Evolutionary conservation across 2,888 invertebrate genomes (phyloP).

Genomic region (Yponomeuta cagnagella): DNA sequence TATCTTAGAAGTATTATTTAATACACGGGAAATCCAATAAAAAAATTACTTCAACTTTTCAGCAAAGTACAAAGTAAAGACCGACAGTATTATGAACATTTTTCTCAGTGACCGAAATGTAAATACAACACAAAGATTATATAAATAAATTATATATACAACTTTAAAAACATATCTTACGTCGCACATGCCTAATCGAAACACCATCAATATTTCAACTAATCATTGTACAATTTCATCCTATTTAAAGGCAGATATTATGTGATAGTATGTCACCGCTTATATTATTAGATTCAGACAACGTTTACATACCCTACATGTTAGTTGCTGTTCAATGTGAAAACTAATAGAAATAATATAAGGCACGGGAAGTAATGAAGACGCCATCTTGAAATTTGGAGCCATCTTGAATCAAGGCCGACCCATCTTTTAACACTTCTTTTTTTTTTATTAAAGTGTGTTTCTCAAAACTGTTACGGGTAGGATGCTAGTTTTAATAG

Average conservation of each 20-base stretch:
- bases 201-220: slow-evolving; percentile 15
- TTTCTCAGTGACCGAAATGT: not conserved
- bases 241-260: slow-evolving; percentile 4
- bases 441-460: too few relatives aligned
- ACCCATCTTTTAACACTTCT: too few relatives aligned
- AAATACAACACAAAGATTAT: not conserved
- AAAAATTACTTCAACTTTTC: not conserved
- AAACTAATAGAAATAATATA: too few relatives aligned
- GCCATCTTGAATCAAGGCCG: too few relatives aligned
- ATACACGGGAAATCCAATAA: not conserved
- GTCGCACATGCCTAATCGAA: not conserved
- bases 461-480: too few relatives aligned
- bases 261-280: not conserved
- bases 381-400: too few relatives aligned
- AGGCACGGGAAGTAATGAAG: too few relatives aligned
- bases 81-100: not conserved
- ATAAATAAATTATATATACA: not conserved
- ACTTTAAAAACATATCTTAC: not conserved
- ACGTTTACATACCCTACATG: not conserved
- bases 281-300: not conserved
- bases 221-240: slow-evolving; percentile 5
- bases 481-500: too few relatives aligned
- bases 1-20: not conserved
- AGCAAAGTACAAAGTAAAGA: not conserved
- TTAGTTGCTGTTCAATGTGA: too few relatives aligned